A percentile compares a stretch with the other conserved stretches of the same genome.
These are phyloP conservation scores for Acleris literana DNA, from an alignment of 2,888 invertebrate genomes.

Conservation along the genomic window DNA sequence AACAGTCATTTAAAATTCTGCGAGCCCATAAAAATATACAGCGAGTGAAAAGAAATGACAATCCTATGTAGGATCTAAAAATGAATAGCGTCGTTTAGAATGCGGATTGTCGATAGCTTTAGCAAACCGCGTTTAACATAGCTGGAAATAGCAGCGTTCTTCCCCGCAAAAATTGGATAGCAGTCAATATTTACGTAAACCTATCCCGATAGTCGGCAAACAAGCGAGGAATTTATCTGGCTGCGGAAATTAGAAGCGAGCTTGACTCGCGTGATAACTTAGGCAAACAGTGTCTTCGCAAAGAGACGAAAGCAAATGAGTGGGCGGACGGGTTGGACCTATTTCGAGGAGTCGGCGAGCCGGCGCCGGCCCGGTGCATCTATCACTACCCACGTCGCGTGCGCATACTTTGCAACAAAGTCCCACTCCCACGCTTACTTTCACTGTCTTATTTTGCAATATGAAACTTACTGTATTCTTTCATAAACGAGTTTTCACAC, in stretches of 20 bases:
- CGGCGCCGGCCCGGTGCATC: constrained; percentile 49
- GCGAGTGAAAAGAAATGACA: not conserved
- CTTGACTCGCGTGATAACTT: constrained; percentile 28
- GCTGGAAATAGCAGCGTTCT: constrained; percentile 1
- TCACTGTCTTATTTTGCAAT: constrained; percentile 46
- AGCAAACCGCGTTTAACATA: constrained; percentile 2
- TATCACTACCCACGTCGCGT: constrained; percentile 56
- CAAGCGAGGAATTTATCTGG: constrained; percentile 21
- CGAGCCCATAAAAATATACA: constrained; percentile 11
- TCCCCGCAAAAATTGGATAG: constrained; percentile 23
- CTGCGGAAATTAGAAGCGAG: constrained; percentile 34
- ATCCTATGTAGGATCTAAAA: not conserved
- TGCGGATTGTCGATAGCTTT: not conserved
- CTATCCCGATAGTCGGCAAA: constrained; percentile 29
- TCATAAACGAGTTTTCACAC: constrained; percentile 32
- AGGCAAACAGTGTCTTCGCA: constrained; percentile 36
- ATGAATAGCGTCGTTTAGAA: constrained; percentile 1
- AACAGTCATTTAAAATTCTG: constrained; percentile 10
- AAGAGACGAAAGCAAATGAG: constrained; percentile 51
- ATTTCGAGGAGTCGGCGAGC: constrained; percentile 27
- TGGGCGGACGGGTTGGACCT: constrained; percentile 53
- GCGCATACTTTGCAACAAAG: constrained; percentile 43
- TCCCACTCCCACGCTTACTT: constrained; percentile 51
- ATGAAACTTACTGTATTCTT: constrained; percentile 25
- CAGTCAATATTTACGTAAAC: constrained; percentile 33